A percentile compares a stretch with the other conserved stretches of the same genome.
phyloP scores from a whole-genome alignment of 2,797 vertebrate genomes.

The Mus spretus region DNA sequence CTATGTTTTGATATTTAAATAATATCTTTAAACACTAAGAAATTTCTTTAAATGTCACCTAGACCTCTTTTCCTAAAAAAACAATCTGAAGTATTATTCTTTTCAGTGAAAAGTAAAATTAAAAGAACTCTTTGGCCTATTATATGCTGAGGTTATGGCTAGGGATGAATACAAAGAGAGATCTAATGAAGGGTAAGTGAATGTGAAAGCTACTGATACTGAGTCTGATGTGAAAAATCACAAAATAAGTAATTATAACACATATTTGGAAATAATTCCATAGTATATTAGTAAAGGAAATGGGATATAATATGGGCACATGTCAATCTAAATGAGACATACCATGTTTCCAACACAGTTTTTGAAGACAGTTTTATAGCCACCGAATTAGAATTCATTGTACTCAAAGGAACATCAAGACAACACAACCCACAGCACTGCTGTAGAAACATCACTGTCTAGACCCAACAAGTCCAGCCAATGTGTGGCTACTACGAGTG shows the following conservation, averaged over 20 bases:
- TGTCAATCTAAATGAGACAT: not conserved
- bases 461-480: not conserved
- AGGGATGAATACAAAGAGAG: not conserved
- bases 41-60: not conserved
- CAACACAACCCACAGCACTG: not conserved
- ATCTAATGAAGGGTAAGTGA: not conserved
- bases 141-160: accelerated
- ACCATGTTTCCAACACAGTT: not conserved
- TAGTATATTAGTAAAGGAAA: not conserved
- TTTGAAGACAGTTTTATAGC: not conserved
- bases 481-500: not conserved
- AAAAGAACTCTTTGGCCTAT: not conserved
- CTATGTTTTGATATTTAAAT: constrained; percentile 7
- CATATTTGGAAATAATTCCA: not conserved
- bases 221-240: not conserved
- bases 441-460: not conserved
- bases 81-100: not conserved
- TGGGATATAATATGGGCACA: not conserved
- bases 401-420: not conserved
- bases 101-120: not conserved
- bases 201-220: not conserved
- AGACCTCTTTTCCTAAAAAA: not conserved
- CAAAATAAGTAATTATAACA: not conserved
- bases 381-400: not conserved
- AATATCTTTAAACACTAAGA: not conserved